These are phyloP conservation scores for Chitala chitala DNA, from an alignment of 2,113 vertebrate genomes.

Conservation along the genomic window DNA sequence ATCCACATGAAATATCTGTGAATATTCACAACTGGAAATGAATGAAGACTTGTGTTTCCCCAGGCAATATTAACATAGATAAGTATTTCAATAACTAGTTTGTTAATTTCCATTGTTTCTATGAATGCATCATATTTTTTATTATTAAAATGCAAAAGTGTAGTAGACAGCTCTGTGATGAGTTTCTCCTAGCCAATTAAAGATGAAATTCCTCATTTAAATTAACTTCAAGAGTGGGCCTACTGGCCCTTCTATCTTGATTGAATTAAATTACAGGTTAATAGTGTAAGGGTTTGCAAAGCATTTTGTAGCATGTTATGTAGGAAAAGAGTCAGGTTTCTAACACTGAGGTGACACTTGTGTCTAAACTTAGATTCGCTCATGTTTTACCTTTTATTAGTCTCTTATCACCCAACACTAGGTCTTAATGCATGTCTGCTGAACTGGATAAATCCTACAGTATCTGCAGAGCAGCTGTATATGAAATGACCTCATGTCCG, in stretches of 20 bases:
- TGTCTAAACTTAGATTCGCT: not conserved
- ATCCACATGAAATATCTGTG: constrained; percentile 37
- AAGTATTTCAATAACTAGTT: too few relatives aligned
- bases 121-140: constrained; percentile 26
- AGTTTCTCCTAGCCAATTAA: not conserved
- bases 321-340: not conserved
- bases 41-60: constrained; percentile 15
- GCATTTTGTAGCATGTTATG: not conserved
- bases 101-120: too few relatives aligned
- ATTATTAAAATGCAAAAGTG: constrained; percentile 24
- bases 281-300: not conserved
- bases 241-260: not conserved
- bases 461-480: not conserved
- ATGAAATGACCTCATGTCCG: not conserved
- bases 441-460: too few relatives aligned
- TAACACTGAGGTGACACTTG: not conserved
- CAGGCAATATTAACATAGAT: constrained; percentile 25
- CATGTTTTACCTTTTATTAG: not conserved
- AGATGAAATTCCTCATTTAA: not conserved
- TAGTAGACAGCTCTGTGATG: not conserved
- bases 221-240: not conserved
- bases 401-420: not conserved
- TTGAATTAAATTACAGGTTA: not conserved
- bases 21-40: not conserved
- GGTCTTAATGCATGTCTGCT: too few relatives aligned